A percentile compares a stretch with the other conserved stretches of the same genome.
Evolutionary conservation across 2,797 vertebrate species (phyloP).

Genomic region (Coregonus suidteri): DNA sequence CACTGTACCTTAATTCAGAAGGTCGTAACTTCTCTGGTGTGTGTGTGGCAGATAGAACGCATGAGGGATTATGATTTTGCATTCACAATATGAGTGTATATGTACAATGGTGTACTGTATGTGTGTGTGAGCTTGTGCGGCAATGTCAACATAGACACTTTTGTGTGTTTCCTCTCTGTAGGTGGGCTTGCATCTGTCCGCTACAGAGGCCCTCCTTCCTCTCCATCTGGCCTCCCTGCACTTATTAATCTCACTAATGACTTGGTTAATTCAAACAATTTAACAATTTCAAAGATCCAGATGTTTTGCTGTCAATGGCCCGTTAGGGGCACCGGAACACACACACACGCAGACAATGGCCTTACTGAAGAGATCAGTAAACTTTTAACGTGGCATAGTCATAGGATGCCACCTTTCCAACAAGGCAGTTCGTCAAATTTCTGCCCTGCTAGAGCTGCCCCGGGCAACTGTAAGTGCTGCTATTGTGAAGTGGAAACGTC

Average conservation of each 20-base stretch:
- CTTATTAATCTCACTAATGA: constrained; percentile 50
- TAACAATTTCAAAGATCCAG: constrained; percentile 48
- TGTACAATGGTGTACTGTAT: background rate
- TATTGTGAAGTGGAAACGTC: too few relatives aligned
- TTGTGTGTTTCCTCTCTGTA: constrained; percentile 22
- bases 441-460: too few relatives aligned
- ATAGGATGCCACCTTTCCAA: too few relatives aligned
- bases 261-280: constrained; percentile 54
- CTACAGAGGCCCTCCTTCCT: constrained; percentile 29
- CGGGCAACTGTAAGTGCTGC: too few relatives aligned
- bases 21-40: background rate
- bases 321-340: background rate
- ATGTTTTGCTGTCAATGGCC: constrained; percentile 28
- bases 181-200: constrained; percentile 13
- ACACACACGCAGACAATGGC: background rate
- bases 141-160: background rate
- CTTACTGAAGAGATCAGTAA: too few relatives aligned
- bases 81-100: constrained; percentile 5
- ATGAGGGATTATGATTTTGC: background rate
- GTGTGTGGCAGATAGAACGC: constrained; percentile 5
- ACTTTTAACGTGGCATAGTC: too few relatives aligned
- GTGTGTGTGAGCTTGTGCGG: constrained; percentile 1
- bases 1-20: constrained; percentile 31
- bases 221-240: constrained; percentile 40
- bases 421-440: too few relatives aligned